Evolutionary conservation across 2,113 vertebrate genomes (phyloP).

Genomic region (Elgaria multicarinata): DNA sequence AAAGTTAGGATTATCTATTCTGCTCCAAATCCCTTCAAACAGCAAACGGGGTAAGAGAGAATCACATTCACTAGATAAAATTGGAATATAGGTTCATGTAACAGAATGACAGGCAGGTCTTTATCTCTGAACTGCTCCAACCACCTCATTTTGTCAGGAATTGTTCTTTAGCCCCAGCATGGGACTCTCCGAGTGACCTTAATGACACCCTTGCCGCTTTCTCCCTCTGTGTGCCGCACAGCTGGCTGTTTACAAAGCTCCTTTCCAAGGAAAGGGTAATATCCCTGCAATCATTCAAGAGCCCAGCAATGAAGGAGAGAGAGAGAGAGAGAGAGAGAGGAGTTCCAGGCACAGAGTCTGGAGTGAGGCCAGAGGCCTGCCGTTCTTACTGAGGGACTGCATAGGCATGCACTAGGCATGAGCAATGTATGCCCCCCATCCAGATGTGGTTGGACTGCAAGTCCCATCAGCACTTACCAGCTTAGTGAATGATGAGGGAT

Average conservation of each 20-base stretch:
- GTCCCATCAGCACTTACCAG: too few species aligned
- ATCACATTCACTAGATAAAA: conserved; percentile 83
- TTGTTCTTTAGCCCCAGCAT: conserved; percentile 57
- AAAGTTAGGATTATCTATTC: conserved; percentile 96
- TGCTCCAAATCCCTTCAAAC: conserved; percentile 97
- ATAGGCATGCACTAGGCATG: rapidly evolving
- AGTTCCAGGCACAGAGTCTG: background rate
- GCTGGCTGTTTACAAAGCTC: background rate
- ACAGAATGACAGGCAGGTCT: conserved; percentile 72
- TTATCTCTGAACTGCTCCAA: conserved; percentile 70
- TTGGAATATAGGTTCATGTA: conserved; percentile 72
- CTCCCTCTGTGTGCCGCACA: rapidly evolving
- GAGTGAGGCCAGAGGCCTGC: background rate
- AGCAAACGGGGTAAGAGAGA: conserved; percentile 85
- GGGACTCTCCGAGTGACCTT: conserved; percentile 13
- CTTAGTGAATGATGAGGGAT: too few species aligned
- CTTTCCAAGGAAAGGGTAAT: background rate
- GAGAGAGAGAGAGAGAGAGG: too few species aligned
- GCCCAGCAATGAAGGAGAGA: background rate
- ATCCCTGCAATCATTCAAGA: background rate
- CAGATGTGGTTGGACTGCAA: too few species aligned
- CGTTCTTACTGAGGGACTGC: background rate
- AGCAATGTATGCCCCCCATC: too few species aligned
- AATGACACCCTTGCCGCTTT: conserved; percentile 39
- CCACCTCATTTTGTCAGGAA: conserved; percentile 75